A percentile compares a stretch with the other conserved stretches of the same genome.
These are phyloP conservation scores for Ochotona curzoniae DNA, from an alignment of 2,113 vertebrate genomes.

Conservation along the genomic window DNA sequence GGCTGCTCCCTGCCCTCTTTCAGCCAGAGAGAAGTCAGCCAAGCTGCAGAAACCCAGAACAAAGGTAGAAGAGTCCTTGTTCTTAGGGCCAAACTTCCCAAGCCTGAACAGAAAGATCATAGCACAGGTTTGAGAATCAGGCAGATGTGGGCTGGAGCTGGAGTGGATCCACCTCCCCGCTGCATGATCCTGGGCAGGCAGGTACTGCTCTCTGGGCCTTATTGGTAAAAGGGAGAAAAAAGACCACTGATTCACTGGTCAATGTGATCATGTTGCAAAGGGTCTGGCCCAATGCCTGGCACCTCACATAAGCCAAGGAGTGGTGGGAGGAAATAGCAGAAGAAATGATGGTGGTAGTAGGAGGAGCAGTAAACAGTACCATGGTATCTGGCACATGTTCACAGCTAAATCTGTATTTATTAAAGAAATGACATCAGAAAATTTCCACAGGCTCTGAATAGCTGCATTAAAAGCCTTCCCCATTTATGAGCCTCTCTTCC, in stretches of 20 bases:
- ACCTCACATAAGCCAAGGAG: neutral
- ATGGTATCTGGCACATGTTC: neutral
- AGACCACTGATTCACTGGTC: rapidly evolving
- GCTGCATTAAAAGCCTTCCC: neutral
- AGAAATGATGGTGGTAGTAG: neutral
- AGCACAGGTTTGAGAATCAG: neutral
- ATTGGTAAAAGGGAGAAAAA: neutral
- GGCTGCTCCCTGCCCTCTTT: neutral
- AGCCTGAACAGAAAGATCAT: neutral
- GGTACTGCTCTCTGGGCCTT: neutral
- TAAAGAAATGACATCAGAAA: constrained; percentile 23
- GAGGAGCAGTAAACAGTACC: neutral
- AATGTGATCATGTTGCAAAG: neutral
- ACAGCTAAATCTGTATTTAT: neutral
- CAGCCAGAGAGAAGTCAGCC: neutral
- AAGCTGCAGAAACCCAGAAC: neutral
- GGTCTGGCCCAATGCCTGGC: neutral
- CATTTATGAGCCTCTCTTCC: neutral
- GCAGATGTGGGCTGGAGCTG: neutral
- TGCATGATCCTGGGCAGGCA: neutral
- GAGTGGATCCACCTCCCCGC: neutral
- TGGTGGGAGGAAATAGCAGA: too few species aligned
- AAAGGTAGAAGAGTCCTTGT: neutral
- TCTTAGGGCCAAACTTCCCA: neutral
- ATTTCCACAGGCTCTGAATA: neutral